Evolutionary conservation across 2,797 vertebrate genomes (phyloP).

Genomic region (Protonibea diacanthus): DNA sequence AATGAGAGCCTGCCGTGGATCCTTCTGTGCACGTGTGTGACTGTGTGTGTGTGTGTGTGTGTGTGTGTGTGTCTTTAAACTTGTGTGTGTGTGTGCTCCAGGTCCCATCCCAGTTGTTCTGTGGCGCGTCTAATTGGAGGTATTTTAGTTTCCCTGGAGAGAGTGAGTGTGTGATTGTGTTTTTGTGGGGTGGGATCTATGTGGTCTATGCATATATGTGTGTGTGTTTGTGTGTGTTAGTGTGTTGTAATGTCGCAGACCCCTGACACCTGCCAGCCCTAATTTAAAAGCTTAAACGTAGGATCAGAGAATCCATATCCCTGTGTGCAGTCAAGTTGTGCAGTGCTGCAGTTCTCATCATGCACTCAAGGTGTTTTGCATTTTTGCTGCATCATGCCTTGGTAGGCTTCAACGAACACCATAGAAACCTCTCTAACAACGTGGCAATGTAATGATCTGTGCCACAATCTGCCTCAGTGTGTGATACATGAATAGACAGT

Average conservation of each 20-base stretch:
- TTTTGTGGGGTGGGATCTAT: slow-evolving; percentile 24
- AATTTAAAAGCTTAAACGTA: slow-evolving; percentile 49
- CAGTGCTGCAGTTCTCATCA: slow-evolving; percentile 30
- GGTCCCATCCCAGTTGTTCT: slow-evolving; percentile 76
- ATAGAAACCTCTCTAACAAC: slow-evolving; percentile 45
- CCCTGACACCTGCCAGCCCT: slow-evolving; percentile 37
- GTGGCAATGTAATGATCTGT: slow-evolving; percentile 50
- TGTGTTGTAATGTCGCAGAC: slow-evolving; percentile 19
- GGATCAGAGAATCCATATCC: slow-evolving; percentile 45
- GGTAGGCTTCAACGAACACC: slow-evolving; percentile 37
- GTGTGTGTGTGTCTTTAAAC: slow-evolving; percentile 26
- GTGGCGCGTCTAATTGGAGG: slow-evolving; percentile 74
- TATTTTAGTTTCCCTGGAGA: slow-evolving; percentile 75
- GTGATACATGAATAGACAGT: slow-evolving; percentile 4
- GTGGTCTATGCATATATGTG: slow-evolving; percentile 14
- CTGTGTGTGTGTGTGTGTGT: slow-evolving; percentile 8
- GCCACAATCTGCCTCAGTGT: slow-evolving; percentile 26
- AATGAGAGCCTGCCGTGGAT: slow-evolving; percentile 70
- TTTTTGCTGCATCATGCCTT: slow-evolving; percentile 66
- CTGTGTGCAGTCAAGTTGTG: slow-evolving; percentile 17
- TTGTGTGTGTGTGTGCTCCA: slow-evolving; percentile 52
- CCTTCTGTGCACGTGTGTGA: slow-evolving; percentile 33
- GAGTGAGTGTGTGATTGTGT: slow-evolving; percentile 38
- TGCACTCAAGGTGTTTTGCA: slow-evolving; percentile 41
- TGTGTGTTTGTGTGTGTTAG: slow-evolving; percentile 5